Evolutionary conservation across 2,113 vertebrate genomes (phyloP).

Genomic region (Odocoileus virginianus): DNA sequence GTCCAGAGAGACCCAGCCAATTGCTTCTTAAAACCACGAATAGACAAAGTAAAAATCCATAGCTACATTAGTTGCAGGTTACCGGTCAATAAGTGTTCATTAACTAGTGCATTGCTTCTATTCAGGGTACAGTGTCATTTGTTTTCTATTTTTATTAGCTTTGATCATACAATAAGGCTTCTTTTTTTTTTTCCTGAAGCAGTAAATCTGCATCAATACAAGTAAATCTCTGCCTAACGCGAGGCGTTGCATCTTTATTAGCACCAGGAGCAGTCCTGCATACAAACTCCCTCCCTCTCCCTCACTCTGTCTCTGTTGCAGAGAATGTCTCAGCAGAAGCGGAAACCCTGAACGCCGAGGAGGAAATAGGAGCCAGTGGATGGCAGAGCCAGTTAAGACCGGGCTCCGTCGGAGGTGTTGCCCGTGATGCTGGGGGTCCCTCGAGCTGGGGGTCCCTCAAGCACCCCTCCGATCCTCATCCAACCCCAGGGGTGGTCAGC

Average conservation of each 20-base stretch:
- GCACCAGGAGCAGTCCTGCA: neutral
- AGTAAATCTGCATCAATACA: neutral
- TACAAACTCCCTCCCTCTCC: neutral
- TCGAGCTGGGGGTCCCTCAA: rapidly evolving
- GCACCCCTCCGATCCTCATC: rapidly evolving
- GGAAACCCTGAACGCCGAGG: rapidly evolving
- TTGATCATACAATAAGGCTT: slow-evolving; percentile 61
- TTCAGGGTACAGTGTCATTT: slow-evolving; percentile 58
- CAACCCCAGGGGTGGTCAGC: rapidly evolving
- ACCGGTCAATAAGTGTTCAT: slow-evolving; percentile 75
- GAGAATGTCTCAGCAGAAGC: neutral
- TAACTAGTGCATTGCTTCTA: slow-evolving; percentile 59
- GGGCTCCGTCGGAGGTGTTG: rapidly evolving
- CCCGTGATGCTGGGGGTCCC: rapidly evolving
- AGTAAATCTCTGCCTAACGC: neutral
- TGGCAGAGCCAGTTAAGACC: neutral
- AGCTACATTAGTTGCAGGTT: slow-evolving; percentile 72
- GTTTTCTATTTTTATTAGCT: slow-evolving; percentile 75
- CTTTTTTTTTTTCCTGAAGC: slow-evolving; percentile 12
- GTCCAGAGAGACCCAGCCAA: slow-evolving; percentile 45
- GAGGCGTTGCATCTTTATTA: neutral
- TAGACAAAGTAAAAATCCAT: slow-evolving; percentile 75
- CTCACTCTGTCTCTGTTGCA: neutral
- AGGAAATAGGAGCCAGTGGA: rapidly evolving
- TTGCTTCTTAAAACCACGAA: slow-evolving; percentile 63